Evolutionary conservation across 2,113 vertebrate species (phyloP).

Genomic region (Cebus imitator): DNA sequence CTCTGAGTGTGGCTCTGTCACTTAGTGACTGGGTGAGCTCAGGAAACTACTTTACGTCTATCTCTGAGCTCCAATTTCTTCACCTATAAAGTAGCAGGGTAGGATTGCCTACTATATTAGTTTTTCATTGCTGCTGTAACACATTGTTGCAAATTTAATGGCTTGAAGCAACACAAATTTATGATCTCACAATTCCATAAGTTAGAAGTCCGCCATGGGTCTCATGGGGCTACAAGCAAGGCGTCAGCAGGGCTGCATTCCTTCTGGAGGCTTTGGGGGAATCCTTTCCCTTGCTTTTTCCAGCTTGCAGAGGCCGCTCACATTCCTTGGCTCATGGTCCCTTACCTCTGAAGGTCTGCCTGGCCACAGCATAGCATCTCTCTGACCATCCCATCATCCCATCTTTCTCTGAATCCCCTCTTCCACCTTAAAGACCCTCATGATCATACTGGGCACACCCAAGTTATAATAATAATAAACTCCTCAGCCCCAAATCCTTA

Average conservation of each 20-base stretch:
- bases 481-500: background rate
- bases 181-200: background rate
- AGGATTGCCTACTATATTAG: background rate
- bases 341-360: background rate
- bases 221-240: background rate
- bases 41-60: background rate
- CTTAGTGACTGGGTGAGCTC: background rate
- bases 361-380: background rate
- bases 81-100: background rate
- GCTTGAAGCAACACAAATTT: background rate
- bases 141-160: no score
- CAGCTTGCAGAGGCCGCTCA: background rate
- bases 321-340: background rate
- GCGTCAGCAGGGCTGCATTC: accelerated
- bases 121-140: background rate
- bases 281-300: background rate
- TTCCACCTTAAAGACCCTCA: background rate
- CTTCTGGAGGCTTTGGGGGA: background rate
- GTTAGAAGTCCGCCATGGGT: accelerated
- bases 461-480: background rate
- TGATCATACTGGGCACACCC: background rate
- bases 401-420: background rate
- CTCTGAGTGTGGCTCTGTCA: accelerated
- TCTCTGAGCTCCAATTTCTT: background rate
- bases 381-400: background rate